Conservation (phyloP, 2,797 vertebrate genomes). For the Notamacropus eugenii region DNA sequence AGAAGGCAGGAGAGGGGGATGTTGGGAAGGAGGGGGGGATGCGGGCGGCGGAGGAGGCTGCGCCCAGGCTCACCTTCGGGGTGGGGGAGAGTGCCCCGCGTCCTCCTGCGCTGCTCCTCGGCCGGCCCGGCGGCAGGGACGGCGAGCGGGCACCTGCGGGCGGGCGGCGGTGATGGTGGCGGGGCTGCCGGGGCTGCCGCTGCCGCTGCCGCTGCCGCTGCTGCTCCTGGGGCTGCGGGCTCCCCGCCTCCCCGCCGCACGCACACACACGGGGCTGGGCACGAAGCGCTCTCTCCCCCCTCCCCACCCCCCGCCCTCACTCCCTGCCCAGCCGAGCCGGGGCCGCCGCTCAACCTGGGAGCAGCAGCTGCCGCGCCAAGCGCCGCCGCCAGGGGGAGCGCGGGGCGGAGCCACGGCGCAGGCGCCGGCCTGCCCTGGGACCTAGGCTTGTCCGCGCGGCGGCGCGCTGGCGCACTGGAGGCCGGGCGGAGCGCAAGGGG, state of each 20-base stretch:
- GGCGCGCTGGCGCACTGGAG: constrained; percentile 18
- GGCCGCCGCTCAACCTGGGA: constrained; percentile 82
- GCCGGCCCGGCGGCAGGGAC: constrained; percentile 26
- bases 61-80: constrained; percentile 85
- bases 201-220: background rate
- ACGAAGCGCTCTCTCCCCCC: constrained; percentile 73
- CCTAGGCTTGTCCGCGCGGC: constrained; percentile 14
- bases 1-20: constrained; percentile 51
- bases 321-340: constrained; percentile 73
- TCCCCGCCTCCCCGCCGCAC: constrained; percentile 70
- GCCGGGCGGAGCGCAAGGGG: background rate
- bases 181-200: background rate
- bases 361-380: constrained; percentile 64
- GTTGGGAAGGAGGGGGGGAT: constrained; percentile 65
- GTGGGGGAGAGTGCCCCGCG: constrained; percentile 76
- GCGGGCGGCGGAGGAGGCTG: constrained; percentile 74
- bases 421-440: background rate
- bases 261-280: constrained; percentile 64
- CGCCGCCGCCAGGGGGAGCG: background rate
- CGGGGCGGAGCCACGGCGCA: background rate
- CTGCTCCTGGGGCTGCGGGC: constrained; percentile 55
- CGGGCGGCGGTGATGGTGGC: constrained; percentile 67
- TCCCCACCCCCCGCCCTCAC: constrained; percentile 73
- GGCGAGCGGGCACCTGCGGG: constrained; percentile 42
- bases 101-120: constrained; percentile 49